Evolutionary conservation across 2,797 vertebrate genomes (phyloP).

Genomic region (Acanthornis magna): DNA sequence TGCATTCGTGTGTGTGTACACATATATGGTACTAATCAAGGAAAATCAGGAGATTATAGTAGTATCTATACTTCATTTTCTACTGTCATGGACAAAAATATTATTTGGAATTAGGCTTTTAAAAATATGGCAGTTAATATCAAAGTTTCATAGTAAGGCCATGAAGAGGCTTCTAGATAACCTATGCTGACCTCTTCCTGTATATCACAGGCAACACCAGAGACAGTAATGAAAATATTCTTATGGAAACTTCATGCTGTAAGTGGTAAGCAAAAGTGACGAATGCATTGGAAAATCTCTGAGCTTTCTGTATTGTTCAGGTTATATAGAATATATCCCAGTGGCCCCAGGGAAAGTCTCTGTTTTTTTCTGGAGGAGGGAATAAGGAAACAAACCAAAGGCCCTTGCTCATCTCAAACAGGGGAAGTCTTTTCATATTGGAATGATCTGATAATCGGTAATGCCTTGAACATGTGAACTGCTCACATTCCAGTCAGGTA

Average conservation of each 20-base stretch:
- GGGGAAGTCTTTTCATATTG: neutral
- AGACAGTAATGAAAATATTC: neutral
- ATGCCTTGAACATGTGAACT: neutral
- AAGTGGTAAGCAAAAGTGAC: neutral
- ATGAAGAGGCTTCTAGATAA: neutral
- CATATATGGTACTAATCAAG: neutral
- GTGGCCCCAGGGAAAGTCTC: neutral
- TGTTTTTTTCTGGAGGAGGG: neutral
- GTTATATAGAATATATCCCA: neutral
- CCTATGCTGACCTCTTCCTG: neutral
- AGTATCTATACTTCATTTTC: neutral
- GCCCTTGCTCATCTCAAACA: neutral
- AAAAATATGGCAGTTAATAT: neutral
- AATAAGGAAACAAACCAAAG: neutral
- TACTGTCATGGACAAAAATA: neutral
- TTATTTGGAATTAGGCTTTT: neutral
- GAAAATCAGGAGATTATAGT: neutral
- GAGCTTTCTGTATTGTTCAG: neutral
- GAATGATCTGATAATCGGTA: neutral
- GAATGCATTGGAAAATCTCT: neutral
- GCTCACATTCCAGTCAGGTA: neutral
- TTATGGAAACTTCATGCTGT: neutral
- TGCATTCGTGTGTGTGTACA: neutral
- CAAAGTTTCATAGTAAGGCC: neutral
- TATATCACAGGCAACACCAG: neutral